phyloP scores from a whole-genome alignment of 1,140 invertebrate species.

The Leptinotarsa lineolata region DNA sequence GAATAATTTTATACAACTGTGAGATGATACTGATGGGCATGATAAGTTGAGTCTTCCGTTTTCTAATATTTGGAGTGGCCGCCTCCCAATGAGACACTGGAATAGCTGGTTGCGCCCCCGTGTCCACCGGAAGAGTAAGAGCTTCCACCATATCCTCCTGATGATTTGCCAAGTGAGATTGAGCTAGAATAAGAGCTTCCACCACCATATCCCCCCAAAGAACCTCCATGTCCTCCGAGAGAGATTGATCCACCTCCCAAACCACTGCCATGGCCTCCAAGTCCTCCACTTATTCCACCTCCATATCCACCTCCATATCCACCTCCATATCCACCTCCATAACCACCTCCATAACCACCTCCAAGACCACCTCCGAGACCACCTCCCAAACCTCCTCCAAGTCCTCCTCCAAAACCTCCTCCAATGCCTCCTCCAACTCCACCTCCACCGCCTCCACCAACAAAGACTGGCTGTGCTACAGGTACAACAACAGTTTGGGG shows the following conservation, averaged over 20 bases:
- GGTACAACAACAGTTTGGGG: constrained; percentile 48
- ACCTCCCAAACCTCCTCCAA: constrained; percentile 26
- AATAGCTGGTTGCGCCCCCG: constrained; percentile 26
- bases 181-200: neutral
- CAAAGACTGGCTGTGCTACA: constrained; percentile 51
- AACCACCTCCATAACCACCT: constrained; percentile 21
- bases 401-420: constrained; percentile 34
- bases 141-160: neutral
- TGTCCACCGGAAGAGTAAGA: constrained; percentile 22
- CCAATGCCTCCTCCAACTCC: constrained; percentile 19
- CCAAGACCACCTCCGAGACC: constrained; percentile 37
- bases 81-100: constrained; percentile 32
- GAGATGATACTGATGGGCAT: constrained; percentile 10
- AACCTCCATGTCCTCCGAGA: neutral
- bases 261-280: constrained; percentile 13
- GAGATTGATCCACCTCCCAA: neutral
- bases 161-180: neutral
- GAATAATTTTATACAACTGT: neutral
- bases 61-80: constrained; percentile 34
- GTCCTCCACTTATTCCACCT: constrained; percentile 40
- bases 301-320: constrained; percentile 39
- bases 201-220: neutral
- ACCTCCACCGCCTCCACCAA: constrained; percentile 44
- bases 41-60: constrained; percentile 14
- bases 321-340: constrained; percentile 27